These are phyloP conservation scores for Gnathonemus echidnorhynchus DNA, from an alignment of 2,113 vertebrate genomes.

Conservation along the genomic window DNA sequence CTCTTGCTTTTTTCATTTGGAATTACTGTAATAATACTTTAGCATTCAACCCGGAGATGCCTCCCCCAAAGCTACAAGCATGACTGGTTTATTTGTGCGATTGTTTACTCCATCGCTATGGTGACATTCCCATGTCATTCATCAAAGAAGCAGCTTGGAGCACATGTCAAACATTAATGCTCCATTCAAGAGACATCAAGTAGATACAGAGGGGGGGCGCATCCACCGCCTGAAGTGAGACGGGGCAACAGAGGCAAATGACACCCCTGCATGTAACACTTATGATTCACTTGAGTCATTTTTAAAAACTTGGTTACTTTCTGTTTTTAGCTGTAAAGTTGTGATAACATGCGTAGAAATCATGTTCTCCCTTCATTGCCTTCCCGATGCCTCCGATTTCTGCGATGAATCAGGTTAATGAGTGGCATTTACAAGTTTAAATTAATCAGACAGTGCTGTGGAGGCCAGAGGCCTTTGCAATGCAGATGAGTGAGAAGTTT, in stretches of 20 bases:
- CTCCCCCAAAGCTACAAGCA: not conserved
- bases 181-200: not conserved
- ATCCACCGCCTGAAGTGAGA: not conserved
- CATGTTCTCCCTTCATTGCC: not conserved
- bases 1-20: not conserved
- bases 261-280: not conserved
- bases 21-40: not conserved
- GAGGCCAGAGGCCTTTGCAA: not conserved
- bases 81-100: not conserved
- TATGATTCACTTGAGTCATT: not conserved
- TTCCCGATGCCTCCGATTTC: not conserved
- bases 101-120: not conserved
- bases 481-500: not conserved
- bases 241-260: not conserved
- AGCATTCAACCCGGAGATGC: not conserved
- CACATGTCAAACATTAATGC: not conserved
- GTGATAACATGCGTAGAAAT: not conserved
- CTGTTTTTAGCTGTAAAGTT: not conserved
- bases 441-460: not conserved
- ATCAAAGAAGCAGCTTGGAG: not conserved
- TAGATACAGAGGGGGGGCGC: not conserved
- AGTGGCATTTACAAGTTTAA: slow-evolving; percentile 6
- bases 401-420: not conserved
- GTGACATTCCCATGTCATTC: not conserved
- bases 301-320: not conserved